Evolutionary conservation across 1,140 invertebrate genomes (phyloP), one percentile per base, ranked within the genome.

Genomic region (Drosophila equinoxialis): DNA sequence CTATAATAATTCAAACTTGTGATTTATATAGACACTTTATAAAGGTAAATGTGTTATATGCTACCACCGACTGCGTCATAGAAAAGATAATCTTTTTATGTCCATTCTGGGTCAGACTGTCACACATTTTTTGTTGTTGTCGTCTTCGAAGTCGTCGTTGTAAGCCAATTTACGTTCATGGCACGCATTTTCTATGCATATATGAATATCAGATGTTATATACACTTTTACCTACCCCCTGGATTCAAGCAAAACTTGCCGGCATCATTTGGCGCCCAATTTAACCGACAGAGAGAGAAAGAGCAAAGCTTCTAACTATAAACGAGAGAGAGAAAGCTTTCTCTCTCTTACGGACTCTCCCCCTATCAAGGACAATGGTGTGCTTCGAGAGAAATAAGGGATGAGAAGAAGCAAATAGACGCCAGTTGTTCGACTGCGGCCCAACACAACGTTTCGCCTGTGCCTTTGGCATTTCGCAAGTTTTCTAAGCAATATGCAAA

Each of bases 71-170:
- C 20, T 68, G 20, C 51, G 35, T 39, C 41, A 26, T 23, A 39
- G n/a, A 62, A 37, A 13, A 30, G 37, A 37, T 51, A 51, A 51
- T 51, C 45, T 23, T 14, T 14, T 55, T 11, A 33, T 30, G 33
- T 59, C 57, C 57, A 59, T 59, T 59, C 57, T 59, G 57, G 57
- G 57, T 59, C 57, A 59, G 13, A 59, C 10, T 59, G 57, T 39
- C 11, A 51, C 17, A 51, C 5, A 30, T 30, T 6, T 30, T 30
- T 30, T 30, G 30, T 30, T 30, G 30, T 30, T 6, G 30, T 30
- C 23, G 23, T 33, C 20, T 14, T 59, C 10, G 17, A 39, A 11
- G 57, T 4, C 14, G 57, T 11, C 33, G 57, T 59, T 14, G 57
- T 59, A 59, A 59, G 33, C 57, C 57, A 59, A 59, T 59, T 59